phyloP scores from a whole-genome alignment of 2,113 vertebrate species.

The Clinocottus analis region DNA sequence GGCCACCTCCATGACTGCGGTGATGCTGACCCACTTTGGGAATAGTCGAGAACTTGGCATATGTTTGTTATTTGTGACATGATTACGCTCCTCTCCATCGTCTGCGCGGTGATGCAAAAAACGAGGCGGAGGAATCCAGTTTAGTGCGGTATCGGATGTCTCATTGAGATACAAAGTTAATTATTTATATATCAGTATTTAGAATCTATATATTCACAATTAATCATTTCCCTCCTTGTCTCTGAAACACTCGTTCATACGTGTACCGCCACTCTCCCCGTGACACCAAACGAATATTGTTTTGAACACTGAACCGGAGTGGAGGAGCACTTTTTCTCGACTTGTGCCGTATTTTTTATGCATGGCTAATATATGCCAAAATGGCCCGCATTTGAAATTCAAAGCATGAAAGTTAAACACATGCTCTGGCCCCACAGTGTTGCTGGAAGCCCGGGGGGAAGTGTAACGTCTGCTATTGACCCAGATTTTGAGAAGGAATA shows the following conservation, averaged over 20 bases:
- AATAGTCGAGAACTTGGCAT: constrained; percentile 69
- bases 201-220: constrained; percentile 20
- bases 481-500: constrained; percentile 75
- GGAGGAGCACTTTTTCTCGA: constrained; percentile 43
- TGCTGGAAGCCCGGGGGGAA: constrained; percentile 55
- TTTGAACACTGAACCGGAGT: constrained; percentile 13
- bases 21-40: constrained; percentile 71
- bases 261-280: constrained; percentile 18
- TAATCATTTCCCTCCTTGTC: constrained; percentile 25
- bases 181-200: constrained; percentile 32
- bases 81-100: constrained; percentile 24
- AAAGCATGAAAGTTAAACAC: constrained; percentile 72
- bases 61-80: constrained; percentile 66
- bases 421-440: constrained; percentile 62
- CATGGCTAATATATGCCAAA: constrained; percentile 52
- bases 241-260: constrained; percentile 38
- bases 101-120: constrained; percentile 18
- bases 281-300: constrained; percentile 20
- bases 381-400: constrained; percentile 69
- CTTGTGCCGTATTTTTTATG: constrained; percentile 45
- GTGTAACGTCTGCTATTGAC: constrained; percentile 76
- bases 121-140: constrained; percentile 6
- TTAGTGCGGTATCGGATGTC: constrained; percentile 4
- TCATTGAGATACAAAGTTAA: constrained; percentile 29
- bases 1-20: constrained; percentile 40